Evolutionary conservation across 2,797 vertebrate genomes (phyloP).

Genomic region (Hippopotamyrus pictus): DNA sequence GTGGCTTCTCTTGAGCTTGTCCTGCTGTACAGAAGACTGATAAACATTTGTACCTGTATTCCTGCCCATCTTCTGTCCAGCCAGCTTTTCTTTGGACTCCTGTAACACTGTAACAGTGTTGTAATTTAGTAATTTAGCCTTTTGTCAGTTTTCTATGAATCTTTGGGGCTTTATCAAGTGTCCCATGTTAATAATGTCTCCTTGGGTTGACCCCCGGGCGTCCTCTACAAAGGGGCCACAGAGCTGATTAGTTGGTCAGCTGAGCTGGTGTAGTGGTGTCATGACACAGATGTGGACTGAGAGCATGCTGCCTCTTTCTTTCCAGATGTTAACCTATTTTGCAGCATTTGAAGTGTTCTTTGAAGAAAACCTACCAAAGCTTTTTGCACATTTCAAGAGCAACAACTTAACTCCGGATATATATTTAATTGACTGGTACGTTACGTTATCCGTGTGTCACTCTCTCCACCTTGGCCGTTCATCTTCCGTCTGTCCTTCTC

Average conservation of each 20-base stretch:
- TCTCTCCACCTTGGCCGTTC: background rate
- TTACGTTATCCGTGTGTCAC: constrained; percentile 42
- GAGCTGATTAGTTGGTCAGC: background rate
- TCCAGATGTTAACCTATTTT: constrained; percentile 88
- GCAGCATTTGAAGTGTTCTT: constrained; percentile 91
- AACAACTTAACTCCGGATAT: constrained; percentile 87
- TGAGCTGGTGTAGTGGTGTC: background rate
- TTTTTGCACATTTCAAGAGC: constrained; percentile 91
- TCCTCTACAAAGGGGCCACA: background rate
- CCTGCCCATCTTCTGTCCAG: background rate
- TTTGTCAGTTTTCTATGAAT: background rate
- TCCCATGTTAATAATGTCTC: background rate
- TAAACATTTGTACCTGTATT: background rate
- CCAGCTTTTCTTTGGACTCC: background rate
- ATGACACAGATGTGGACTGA: background rate
- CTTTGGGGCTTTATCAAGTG: background rate
- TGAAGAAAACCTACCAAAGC: constrained; percentile 89
- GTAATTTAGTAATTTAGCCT: background rate
- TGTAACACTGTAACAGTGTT: background rate
- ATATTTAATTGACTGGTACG: constrained; percentile 93
- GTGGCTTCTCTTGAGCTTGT: constrained; percentile 36
- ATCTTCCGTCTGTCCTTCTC: background rate
- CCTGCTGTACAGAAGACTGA: background rate
- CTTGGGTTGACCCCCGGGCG: background rate
- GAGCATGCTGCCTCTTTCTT: constrained; percentile 16